Percentiles rank a stretch among this genome's conserved stretches.
phyloP scores from a whole-genome alignment of 2,797 vertebrate genomes.

The Tenualosa ilisha region DNA sequence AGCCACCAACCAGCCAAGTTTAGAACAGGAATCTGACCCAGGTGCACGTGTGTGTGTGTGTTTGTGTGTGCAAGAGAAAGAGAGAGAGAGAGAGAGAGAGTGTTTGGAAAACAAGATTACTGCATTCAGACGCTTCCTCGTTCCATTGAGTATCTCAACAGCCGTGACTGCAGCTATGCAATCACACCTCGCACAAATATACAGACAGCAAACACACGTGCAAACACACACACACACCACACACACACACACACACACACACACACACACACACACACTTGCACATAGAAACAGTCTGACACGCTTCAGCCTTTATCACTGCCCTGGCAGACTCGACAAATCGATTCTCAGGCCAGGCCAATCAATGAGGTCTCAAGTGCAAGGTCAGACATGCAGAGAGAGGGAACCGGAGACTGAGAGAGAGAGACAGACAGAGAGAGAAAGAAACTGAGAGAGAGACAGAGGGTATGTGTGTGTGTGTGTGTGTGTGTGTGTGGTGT shows the following conservation, averaged over 20 bases:
- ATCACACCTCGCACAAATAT: slow-evolving; percentile 23
- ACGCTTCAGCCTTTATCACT: slow-evolving; percentile 70
- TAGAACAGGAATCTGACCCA: slow-evolving; percentile 14
- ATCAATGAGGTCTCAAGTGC: slow-evolving; percentile 66
- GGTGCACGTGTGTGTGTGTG: slow-evolving; percentile 61
- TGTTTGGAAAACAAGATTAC: background rate
- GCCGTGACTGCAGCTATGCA: slow-evolving; percentile 15
- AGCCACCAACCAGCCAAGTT: background rate
- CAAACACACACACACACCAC: slow-evolving; percentile 49
- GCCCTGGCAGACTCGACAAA: slow-evolving; percentile 67
- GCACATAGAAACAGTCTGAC: slow-evolving; percentile 27
- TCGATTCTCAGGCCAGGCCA: slow-evolving; percentile 69
- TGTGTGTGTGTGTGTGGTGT: background rate
- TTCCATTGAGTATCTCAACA: slow-evolving; percentile 16
- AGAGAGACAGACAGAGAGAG: background rate
- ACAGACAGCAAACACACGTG: slow-evolving; percentile 23
- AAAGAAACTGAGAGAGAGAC: background rate
- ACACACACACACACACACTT: slow-evolving; percentile 34
- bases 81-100: background rate
- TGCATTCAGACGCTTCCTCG: slow-evolving; percentile 15
- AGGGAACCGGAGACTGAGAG: background rate
- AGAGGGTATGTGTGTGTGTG: background rate
- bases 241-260: slow-evolving; percentile 41
- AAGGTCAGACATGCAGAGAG: slow-evolving; percentile 63
- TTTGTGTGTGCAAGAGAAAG: slow-evolving; percentile 60